Base-by-base conservation (phyloP, 2,888 invertebrate genomes). In the Pyrrhia umbra region DNA sequence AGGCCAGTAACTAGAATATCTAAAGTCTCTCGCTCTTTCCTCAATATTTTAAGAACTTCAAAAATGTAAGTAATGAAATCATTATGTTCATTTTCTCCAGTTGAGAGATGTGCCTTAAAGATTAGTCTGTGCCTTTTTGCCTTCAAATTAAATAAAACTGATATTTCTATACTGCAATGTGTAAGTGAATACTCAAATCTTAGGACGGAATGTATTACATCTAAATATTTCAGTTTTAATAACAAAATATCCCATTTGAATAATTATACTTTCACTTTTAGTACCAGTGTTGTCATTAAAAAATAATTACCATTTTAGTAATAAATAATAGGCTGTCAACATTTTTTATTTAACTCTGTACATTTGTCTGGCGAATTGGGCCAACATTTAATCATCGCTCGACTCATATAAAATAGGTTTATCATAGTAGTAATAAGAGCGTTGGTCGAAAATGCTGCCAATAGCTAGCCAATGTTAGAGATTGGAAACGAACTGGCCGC, bases 211-310 rank as follows among this genome's bases (percentile, higher is more conserved):
- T 45, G 16, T 50, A 54, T 23, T 47, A 55, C 51, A 34, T 64
- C 54, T 43, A 42, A 34, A 47, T 72, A 49, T 37, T 60, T 64
- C 55, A 49, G 49, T 51, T 70, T 40, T n/a, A 70, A 52, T 52
- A 59, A 62, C 49, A 52, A 62, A 75, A 30, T 59, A 49, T 56
- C 51, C 73, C 49, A 18, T 68, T 60, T n/a, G 21, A 61, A 66
- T 43, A 10, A 50, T 21, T 58, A 47, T 55, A 46, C 30, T 61
- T 55, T 64, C 27, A 1, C 47, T 60, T 52, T 9, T 10, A 16
- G 8, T 60, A 55, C 66, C 73, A 78, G 71, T 76, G 79, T 65
- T 71, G 81, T 73, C 75, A 66, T 39, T 23, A 47, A 51, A 37
- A 60, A 60, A 52, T 34, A 20, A n/a, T 18, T 49, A 51, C 43